phyloP scores from a whole-genome alignment of 2,113 vertebrate species.

The Hyperoodon ampullatus region DNA sequence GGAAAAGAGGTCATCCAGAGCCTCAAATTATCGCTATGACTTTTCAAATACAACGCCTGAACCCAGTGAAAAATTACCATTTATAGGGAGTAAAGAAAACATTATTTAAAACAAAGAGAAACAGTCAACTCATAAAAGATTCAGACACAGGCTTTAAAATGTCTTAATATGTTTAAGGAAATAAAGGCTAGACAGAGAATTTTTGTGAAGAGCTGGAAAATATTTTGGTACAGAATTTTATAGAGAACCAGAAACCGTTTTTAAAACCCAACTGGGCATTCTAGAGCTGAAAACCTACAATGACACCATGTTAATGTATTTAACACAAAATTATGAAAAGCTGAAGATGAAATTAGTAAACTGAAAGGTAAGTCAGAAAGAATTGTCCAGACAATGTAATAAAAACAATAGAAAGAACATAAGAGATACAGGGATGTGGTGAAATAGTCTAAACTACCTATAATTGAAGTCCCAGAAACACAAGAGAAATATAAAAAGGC shows the following conservation, averaged over 20 bases:
- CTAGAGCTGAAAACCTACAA: not conserved
- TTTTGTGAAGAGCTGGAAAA: not conserved
- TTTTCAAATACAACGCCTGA: not conserved
- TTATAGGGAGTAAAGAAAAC: not conserved
- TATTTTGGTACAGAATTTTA: not conserved
- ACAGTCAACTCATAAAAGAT: not conserved
- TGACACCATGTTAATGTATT: not conserved
- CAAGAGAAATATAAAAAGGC: not conserved
- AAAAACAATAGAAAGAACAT: not conserved
- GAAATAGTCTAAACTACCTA: not conserved
- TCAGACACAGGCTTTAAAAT: not conserved
- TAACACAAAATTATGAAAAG: not conserved
- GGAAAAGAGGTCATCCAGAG: not conserved
- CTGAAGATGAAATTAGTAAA: not conserved
- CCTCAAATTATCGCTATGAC: rapidly evolving
- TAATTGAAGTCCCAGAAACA: not conserved
- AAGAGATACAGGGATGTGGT: not conserved
- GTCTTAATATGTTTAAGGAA: not conserved
- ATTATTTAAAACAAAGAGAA: not conserved
- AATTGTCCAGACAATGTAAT: not conserved
- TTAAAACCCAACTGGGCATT: not conserved
- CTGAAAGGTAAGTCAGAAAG: not conserved
- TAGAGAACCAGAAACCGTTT: not conserved
- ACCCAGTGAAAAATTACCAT: not conserved
- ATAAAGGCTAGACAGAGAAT: not conserved